Evolutionary conservation across 2,888 invertebrate genomes (phyloP), one percentile per base, ranked within the genome.

Genomic region (Lomographa bimaculata): DNA sequence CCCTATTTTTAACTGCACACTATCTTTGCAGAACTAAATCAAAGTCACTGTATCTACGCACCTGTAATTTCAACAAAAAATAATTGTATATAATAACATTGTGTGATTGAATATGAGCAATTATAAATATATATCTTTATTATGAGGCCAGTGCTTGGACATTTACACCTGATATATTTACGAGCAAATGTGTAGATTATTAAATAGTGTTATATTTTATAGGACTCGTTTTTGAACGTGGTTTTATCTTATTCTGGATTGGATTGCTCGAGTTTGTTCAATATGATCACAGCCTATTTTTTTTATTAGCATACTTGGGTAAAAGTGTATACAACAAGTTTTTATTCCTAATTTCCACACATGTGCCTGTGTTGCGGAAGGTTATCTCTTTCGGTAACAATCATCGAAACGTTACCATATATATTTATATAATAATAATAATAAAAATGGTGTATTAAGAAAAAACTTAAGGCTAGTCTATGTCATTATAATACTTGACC

Each of bases 151-250:
- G 67, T 63, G 54, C 60, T 49, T 47, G 43, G 70, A 75, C 71
- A 55, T 77, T 76, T 71, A 77, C 60, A 62, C 54, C 48, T 64
- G 57, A 57, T 57, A 57, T 51, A 44, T 61, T 65, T 62, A n/a
- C n/a, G n/a, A n/a, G n/a, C n/a, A n/a, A n/a, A 61, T 67, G 65
- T 61, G 60, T 66, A 46, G 62, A 58, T 56, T 51, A 58, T 52
- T 58, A 65, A 64, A 63, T 60, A 44, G 12, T 7, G 26, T 1
- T 23, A 23, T 32, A 32, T 27, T 37, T 32, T 14, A 1, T 14
- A 7, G 7, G 6, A 20, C 35, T 35, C 25, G 29, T 9, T 6
- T 30, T 19, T 11, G 19, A 20, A 18, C 12, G 8, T 18, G 26
- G 32, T 11, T 30, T 8, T 17, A 19, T 7, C 20, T 25, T 12